Evolutionary conservation across 1,140 invertebrate species (phyloP).

Genomic region (Phymastichus coffea): DNA sequence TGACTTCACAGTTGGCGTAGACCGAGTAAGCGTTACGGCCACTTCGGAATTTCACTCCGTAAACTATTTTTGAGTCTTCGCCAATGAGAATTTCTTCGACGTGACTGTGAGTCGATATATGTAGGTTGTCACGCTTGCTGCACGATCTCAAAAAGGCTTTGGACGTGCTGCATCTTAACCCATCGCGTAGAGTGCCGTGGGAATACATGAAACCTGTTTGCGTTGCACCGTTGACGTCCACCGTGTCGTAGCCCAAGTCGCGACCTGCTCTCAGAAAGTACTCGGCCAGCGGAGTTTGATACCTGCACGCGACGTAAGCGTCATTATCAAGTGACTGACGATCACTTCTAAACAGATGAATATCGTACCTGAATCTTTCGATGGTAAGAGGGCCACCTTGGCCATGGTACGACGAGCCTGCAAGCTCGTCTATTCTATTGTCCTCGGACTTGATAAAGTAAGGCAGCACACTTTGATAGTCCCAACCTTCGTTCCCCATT

Average conservation of each 20-base stretch:
- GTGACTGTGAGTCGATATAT: constrained; percentile 66
- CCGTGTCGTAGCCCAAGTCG: constrained; percentile 69
- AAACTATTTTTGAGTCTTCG: constrained; percentile 56
- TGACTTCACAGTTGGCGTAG: constrained; percentile 65
- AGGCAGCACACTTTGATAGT: constrained; percentile 75
- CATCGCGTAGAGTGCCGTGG: constrained; percentile 78
- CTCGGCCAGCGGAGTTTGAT: constrained; percentile 62
- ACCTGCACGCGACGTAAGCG: constrained; percentile 39
- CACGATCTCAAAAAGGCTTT: constrained; percentile 77
- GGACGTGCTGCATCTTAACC: constrained; percentile 78
- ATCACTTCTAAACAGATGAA: no score
- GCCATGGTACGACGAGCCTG: constrained; percentile 67
- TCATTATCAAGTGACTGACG: neutral
- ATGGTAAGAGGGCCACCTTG: constrained; percentile 67
- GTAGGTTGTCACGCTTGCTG: constrained; percentile 70
- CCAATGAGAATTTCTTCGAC: constrained; percentile 68
- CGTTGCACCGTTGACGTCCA: constrained; percentile 74
- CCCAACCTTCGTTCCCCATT: constrained; percentile 72
- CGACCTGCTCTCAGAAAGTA: constrained; percentile 68
- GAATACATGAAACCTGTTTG: constrained; percentile 73
- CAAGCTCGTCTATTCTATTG: constrained; percentile 63
- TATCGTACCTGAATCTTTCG: constrained; percentile 52
- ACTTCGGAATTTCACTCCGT: constrained; percentile 66
- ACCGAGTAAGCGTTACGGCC: constrained; percentile 53
- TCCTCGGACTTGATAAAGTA: constrained; percentile 79